Conservation (phyloP, 1,140 invertebrate genomes). For the Bombus superbus region DNA sequence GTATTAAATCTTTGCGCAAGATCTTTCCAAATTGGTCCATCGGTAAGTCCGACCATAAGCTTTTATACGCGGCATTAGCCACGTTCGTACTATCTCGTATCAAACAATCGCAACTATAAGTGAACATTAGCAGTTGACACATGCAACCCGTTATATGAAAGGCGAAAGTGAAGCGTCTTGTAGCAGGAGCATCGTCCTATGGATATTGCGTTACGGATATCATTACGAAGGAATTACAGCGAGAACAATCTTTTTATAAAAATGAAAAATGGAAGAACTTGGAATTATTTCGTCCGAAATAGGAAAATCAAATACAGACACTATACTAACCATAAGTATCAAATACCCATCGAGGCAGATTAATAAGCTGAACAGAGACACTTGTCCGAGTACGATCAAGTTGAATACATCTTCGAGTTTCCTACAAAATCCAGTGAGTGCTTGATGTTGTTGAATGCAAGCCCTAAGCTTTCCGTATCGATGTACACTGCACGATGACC, state of each 20-base stretch:
- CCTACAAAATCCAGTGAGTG: conserved; percentile 43
- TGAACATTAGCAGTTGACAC: conserved; percentile 50
- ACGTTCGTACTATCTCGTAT: conserved; percentile 29
- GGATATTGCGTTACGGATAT: background rate
- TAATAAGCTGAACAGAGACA: conserved; percentile 45
- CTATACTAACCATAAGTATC: conserved; percentile 20
- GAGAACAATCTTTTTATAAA: background rate
- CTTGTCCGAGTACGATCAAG: conserved; percentile 31
- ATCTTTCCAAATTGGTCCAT: conserved; percentile 12
- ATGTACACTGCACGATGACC: accelerated
- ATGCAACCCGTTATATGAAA: conserved; percentile 25
- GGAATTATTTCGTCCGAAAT: accelerated
- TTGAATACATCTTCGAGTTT: conserved; percentile 50
- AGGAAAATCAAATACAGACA: too few species aligned
- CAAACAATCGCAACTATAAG: conserved; percentile 54
- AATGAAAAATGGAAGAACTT: background rate
- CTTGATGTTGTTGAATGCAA: conserved; percentile 52
- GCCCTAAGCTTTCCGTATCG: background rate
- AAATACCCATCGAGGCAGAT: conserved; percentile 56
- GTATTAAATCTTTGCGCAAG: conserved; percentile 36
- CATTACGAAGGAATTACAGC: background rate
- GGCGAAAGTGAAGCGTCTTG: background rate
- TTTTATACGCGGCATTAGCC: conserved; percentile 34
- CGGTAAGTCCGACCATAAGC: conserved; percentile 15
- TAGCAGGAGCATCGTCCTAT: background rate